Conservation (phyloP, 1,140 invertebrate species). For the Drosophila equinoxialis region DNA sequence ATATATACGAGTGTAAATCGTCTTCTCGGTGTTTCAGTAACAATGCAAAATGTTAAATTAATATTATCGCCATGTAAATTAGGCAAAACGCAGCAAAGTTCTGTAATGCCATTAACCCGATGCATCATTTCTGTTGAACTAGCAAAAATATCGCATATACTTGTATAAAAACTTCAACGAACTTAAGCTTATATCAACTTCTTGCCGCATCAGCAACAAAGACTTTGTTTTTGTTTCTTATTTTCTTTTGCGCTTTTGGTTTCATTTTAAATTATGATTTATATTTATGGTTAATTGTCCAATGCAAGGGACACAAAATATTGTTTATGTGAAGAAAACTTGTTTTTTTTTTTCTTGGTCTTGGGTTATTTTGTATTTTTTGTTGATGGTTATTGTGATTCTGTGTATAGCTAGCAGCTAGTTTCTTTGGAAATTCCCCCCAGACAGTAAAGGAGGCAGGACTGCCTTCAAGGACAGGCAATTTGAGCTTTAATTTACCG, state of each 20-base stretch:
- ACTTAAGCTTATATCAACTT: slow-evolving; percentile 15
- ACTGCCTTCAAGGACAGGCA: slow-evolving; percentile 13
- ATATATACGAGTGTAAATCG: not conserved
- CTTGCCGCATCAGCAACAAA: slow-evolving; percentile 35
- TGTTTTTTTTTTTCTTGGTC: slow-evolving; percentile 36
- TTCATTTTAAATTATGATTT: slow-evolving; percentile 44
- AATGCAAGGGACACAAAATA: slow-evolving; percentile 5
- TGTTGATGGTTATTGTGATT: slow-evolving; percentile 7
- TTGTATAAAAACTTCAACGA: not conserved
- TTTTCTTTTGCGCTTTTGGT: not conserved
- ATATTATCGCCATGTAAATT: slow-evolving; percentile 54
- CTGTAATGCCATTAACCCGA: slow-evolving; percentile 43
- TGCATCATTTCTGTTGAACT: slow-evolving; percentile 31
- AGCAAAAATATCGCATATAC: slow-evolving; percentile 26
- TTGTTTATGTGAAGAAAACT: slow-evolving; percentile 41
- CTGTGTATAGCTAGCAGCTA: not conserved
- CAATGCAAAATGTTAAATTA: slow-evolving; percentile 46
- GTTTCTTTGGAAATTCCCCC: slow-evolving; percentile 20
- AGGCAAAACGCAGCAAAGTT: slow-evolving; percentile 46
- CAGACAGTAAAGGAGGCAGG: slow-evolving; percentile 10
- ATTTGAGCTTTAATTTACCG: slow-evolving; percentile 22
- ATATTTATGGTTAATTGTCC: slow-evolving; percentile 36
- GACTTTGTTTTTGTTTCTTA: slow-evolving; percentile 8
- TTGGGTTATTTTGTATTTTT: slow-evolving; percentile 35
- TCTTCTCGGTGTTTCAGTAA: not conserved